Conservation (phyloP, 2,113 vertebrate genomes). For the Dromas ardeola region DNA sequence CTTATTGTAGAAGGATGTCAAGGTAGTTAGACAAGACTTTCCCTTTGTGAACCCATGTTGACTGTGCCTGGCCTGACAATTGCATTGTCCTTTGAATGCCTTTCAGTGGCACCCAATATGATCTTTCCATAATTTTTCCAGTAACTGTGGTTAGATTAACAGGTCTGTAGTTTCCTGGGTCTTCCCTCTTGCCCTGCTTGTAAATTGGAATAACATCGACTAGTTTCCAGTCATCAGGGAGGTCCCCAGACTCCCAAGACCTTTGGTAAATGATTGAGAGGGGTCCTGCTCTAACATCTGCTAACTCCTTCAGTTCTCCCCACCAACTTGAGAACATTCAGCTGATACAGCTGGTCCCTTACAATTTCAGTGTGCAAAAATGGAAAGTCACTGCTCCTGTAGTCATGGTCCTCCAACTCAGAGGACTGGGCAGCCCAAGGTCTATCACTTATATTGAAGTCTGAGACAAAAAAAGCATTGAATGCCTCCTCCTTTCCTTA, state of each 20-base stretch:
- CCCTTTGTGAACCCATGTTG: not conserved
- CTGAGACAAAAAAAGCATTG: accelerated
- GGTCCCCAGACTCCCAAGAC: not conserved
- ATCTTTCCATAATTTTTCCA: not conserved
- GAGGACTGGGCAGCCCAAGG: not conserved
- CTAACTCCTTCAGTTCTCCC: not conserved
- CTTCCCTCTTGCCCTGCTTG: not conserved
- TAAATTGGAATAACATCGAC: not conserved
- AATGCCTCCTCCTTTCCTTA: not conserved
- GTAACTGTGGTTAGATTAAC: not conserved
- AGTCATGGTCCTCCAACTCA: not conserved
- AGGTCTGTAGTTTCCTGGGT: not conserved
- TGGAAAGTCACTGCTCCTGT: not conserved
- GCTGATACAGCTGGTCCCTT: not conserved
- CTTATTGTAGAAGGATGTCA: not conserved
- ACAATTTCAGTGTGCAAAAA: not conserved
- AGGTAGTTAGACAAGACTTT: not conserved
- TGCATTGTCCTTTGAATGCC: not conserved
- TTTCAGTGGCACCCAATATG: not conserved
- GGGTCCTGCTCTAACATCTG: accelerated
- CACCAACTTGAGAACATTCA: not conserved
- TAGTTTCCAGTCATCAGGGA: not conserved
- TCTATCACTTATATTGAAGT: not conserved
- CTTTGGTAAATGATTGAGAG: not conserved
- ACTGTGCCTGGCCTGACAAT: not conserved